Base-by-base conservation (phyloP, 2,888 invertebrate genomes). In the Eristalis pertinax region DNA sequence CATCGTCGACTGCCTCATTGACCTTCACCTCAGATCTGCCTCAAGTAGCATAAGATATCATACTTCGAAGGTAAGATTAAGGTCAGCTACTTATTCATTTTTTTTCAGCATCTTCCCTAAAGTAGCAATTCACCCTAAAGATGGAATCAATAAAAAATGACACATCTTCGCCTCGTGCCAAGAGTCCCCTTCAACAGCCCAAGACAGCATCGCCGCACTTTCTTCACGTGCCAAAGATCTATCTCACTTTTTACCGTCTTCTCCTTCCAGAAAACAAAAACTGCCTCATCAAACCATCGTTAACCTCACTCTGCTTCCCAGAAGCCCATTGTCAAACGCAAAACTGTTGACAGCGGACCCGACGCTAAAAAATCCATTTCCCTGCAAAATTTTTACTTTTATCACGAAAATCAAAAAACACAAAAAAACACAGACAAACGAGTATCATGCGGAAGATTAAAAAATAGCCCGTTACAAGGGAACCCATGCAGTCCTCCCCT, bases 401-500 rank as follows among this genome's bases (percentile, higher is more conserved):
- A 8, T 10, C 4, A 10, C 24, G 22, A 38, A 62, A 35, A 22
- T 41, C 43, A 70, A 7, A n/a, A 50, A 50, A 50, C 32, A 32
- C 32, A n/a, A 8, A 50, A 19, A 43, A 43, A 50, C 19, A 50
- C 50, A 50, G 50, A 50, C 50, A 79, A 72, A 29, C 72, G n/a
- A 67, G 56, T 38, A 76, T 77, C 32, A 43, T 67, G 75, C 41
- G 74, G 19, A 50, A 50, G 88, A 87, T 89, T 89, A 88, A 89
- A 89, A 89, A 89, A 87, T 80, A 43, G 79, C 58, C 84, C 87
- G 82, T 89, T 88, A 87, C 79, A 79, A 24, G 56, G 19, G 19
- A 50, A 50, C 43, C 43, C 15, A 69, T 13, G 26, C 24, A 13
- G 11, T 22, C 56, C 58, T 77, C 43, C 64, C 15, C 50, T 43